A percentile compares a stretch with the other conserved stretches of the same genome.
phyloP scores from a whole-genome alignment of 2,113 vertebrate genomes.

The Mus spicilegus region DNA sequence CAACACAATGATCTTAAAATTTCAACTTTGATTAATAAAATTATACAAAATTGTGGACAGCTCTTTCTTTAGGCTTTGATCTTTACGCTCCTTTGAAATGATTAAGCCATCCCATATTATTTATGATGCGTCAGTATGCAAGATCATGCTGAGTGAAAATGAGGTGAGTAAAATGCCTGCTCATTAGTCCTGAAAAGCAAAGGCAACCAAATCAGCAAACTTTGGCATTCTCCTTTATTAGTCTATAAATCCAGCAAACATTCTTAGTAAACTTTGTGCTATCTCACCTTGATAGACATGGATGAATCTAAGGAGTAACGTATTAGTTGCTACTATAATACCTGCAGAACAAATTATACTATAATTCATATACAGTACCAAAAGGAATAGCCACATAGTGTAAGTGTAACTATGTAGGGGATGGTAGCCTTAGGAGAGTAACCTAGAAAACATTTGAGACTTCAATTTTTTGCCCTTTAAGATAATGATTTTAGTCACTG shows the following conservation, averaged over 20 bases:
- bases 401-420: background rate
- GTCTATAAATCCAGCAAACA: conserved; percentile 31
- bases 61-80: conserved; percentile 63
- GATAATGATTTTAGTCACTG: background rate
- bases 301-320: background rate
- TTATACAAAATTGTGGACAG: conserved; percentile 52
- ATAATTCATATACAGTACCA: background rate
- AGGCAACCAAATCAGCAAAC: background rate
- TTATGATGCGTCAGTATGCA: conserved; percentile 43
- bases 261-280: background rate
- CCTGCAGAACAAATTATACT: background rate
- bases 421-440: background rate
- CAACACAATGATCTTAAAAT: background rate
- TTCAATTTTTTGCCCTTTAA: background rate
- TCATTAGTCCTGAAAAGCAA: conserved; percentile 42
- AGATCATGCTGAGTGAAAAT: conserved; percentile 20
- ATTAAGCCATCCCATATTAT: conserved; percentile 57
- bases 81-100: conserved; percentile 53
- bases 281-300: conserved; percentile 11
- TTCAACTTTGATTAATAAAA: conserved; percentile 59
- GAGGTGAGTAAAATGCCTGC: conserved; percentile 11
- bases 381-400: background rate
- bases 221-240: conserved; percentile 30
- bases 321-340: background rate
- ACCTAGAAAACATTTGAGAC: background rate